phyloP scores from a whole-genome alignment of 2,113 vertebrate genomes.

The Ophthalmolycus amberensis region DNA sequence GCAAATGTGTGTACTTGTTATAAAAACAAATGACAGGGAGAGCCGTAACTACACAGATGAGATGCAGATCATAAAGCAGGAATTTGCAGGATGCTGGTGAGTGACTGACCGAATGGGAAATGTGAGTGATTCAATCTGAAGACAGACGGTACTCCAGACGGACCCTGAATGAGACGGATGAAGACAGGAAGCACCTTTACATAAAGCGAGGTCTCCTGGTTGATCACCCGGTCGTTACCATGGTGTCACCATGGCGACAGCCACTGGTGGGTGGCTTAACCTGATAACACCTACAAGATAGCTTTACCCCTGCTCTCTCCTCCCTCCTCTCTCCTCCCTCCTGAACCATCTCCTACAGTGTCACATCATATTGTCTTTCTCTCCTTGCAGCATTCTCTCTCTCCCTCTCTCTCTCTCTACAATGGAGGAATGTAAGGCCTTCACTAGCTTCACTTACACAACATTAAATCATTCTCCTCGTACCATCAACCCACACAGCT shows the following conservation, averaged over 20 bases:
- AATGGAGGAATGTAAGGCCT: slow-evolving; percentile 51
- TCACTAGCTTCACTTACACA: slow-evolving; percentile 31
- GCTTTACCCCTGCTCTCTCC: neutral
- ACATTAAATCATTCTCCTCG: slow-evolving; percentile 14
- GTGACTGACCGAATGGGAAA: neutral
- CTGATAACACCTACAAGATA: slow-evolving; percentile 63
- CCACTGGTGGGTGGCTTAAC: slow-evolving; percentile 63
- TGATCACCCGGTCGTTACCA: slow-evolving; percentile 70
- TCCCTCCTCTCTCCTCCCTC: neutral
- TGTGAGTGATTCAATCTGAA: neutral
- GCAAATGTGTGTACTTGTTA: neutral
- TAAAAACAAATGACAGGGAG: neutral
- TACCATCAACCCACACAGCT: neutral
- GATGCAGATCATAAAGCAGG: neutral
- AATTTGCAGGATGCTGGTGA: no score
- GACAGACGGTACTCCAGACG: neutral
- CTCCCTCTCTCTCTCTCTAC: slow-evolving; percentile 6
- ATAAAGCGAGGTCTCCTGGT: slow-evolving; percentile 20
- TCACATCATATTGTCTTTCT: slow-evolving; percentile 51
- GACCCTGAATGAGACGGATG: neutral
- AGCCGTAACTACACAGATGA: neutral
- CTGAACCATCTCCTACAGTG: slow-evolving; percentile 35
- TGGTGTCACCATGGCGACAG: slow-evolving; percentile 73
- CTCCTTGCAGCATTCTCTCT: slow-evolving; percentile 28
- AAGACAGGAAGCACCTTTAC: slow-evolving; percentile 17